A percentile compares a stretch with the other conserved stretches of the same genome.
These are phyloP conservation scores for Plusia festucae DNA, from an alignment of 2,888 invertebrate species.

Conservation along the genomic window DNA sequence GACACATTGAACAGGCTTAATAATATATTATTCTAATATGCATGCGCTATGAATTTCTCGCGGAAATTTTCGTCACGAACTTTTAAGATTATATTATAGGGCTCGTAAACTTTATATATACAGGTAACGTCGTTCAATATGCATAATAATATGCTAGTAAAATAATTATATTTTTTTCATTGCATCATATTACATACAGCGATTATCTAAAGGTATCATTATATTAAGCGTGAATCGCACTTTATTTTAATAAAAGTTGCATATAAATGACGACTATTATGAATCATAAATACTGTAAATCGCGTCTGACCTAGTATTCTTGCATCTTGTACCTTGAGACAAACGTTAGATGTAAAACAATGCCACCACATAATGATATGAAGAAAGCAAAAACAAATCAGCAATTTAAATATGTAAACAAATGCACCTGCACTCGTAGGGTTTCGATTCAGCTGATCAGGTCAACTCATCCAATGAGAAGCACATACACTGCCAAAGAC, in stretches of 20 bases:
- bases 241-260: constrained; percentile 37
- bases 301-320: constrained; percentile 46
- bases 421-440: constrained; percentile 84
- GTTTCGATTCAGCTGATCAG: constrained; percentile 71
- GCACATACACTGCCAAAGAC: constrained; percentile 77
- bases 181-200: constrained; percentile 39
- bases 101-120: constrained; percentile 20
- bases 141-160: constrained; percentile 18
- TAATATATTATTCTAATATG: constrained; percentile 21
- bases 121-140: constrained; percentile 15
- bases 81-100: constrained; percentile 18
- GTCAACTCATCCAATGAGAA: constrained; percentile 71
- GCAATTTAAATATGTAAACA: constrained; percentile 74
- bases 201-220: constrained; percentile 39
- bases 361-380: constrained; percentile 33
- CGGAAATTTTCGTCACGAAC: constrained; percentile 30
- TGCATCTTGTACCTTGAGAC: constrained; percentile 47
- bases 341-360: constrained; percentile 39
- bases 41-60: constrained; percentile 28
- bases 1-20: constrained; percentile 16
- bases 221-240: constrained; percentile 20
- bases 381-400: constrained; percentile 63
- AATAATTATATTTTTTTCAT: constrained; percentile 32
- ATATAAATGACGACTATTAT: constrained; percentile 8
- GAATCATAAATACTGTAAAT: constrained; percentile 22